phyloP scores from a whole-genome alignment of 2,113 vertebrate genomes.

The Rhinopomastus cyanomelas region DNA sequence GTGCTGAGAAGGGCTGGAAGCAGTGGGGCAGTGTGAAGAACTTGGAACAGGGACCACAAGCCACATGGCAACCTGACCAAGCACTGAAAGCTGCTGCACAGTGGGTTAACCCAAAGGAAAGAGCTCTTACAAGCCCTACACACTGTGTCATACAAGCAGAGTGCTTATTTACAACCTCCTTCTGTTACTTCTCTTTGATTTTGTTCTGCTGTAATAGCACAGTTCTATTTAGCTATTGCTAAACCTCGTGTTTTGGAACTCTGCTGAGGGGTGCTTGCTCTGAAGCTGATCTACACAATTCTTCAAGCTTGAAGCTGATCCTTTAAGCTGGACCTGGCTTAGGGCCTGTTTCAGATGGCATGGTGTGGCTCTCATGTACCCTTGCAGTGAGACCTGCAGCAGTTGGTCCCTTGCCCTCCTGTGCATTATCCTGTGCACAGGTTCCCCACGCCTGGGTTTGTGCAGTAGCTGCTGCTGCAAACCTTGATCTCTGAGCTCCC shows the following conservation, averaged over 20 bases:
- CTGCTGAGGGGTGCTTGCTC: neutral
- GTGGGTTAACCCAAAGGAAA: neutral
- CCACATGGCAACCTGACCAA: rapidly evolving
- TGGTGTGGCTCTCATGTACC: neutral
- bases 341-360: neutral
- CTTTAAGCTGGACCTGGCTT: neutral
- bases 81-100: neutral
- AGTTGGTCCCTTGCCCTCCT: neutral
- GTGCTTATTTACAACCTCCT: neutral
- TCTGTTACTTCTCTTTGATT: neutral
- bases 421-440: rapidly evolving
- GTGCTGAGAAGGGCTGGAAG: neutral
- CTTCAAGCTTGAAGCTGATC: neutral
- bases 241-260: neutral
- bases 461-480: neutral
- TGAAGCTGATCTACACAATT: neutral
- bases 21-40: neutral
- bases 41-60: rapidly evolving
- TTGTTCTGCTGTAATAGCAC: neutral
- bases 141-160: no score
- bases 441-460: neutral
- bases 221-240: neutral
- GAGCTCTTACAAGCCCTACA: neutral
- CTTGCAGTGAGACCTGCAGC: neutral
- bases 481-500: neutral